These are phyloP conservation scores for Schizothorax lantsangensis DNA, from an alignment of 2,797 vertebrate species.

Conservation along the genomic window DNA sequence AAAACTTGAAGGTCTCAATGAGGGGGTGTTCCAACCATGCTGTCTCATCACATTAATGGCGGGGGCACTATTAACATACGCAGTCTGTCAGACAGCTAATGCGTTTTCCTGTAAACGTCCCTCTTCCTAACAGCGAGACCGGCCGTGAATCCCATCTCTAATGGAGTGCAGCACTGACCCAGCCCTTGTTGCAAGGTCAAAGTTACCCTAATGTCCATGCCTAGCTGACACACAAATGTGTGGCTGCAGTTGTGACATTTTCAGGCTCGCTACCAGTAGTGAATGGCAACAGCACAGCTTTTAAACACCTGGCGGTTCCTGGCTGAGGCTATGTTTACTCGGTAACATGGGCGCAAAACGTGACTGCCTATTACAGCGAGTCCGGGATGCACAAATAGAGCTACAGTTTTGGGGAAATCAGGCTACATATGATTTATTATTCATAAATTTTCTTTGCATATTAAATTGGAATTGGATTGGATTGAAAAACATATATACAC, in stretches of 20 bases:
- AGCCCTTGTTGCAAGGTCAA: slow-evolving; percentile 74
- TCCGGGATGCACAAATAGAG: neutral
- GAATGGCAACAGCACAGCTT: slow-evolving; percentile 59
- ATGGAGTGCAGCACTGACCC: slow-evolving; percentile 67
- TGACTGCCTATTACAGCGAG: neutral
- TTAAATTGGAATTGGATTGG: neutral
- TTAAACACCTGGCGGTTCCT: slow-evolving; percentile 66
- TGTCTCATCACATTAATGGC: slow-evolving; percentile 55
- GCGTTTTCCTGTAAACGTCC: slow-evolving; percentile 69
- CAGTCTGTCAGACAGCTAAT: slow-evolving; percentile 69
- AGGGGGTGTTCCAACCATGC: slow-evolving; percentile 46
- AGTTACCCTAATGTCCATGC: slow-evolving; percentile 45
- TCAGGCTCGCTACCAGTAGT: slow-evolving; percentile 20
- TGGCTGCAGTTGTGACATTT: slow-evolving; percentile 19
- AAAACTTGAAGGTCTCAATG: slow-evolving; percentile 35
- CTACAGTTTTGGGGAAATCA: neutral
- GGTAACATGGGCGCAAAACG: neutral
- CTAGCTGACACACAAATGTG: slow-evolving; percentile 34
- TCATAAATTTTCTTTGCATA: neutral
- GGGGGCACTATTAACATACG: slow-evolving; percentile 68
- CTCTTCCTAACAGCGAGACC: slow-evolving; percentile 60
- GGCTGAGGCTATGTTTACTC: slow-evolving; percentile 34
- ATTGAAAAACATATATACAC: neutral
- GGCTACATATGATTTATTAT: slow-evolving; percentile 15
- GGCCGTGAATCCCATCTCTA: slow-evolving; percentile 70